phyloP scores from a whole-genome alignment of 2,797 vertebrate species.

The Hylomyscus alleni region DNA sequence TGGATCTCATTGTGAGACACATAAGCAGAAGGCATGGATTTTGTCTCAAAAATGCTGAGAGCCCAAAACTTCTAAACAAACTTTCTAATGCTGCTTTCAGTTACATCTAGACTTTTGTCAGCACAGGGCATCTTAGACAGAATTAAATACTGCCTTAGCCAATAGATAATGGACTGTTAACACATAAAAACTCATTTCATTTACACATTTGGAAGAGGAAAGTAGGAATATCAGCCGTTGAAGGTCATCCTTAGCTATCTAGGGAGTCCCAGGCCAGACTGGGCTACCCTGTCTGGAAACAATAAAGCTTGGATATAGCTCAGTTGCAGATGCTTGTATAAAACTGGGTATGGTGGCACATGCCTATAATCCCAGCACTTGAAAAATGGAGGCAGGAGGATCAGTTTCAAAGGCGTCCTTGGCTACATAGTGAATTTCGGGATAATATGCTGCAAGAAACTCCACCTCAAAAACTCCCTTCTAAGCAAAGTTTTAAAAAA shows the following conservation, averaged over 20 bases:
- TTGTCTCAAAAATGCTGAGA: neutral
- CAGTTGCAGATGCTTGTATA: neutral
- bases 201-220: neutral
- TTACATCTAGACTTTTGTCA: constrained; percentile 22
- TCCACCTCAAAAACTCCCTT: neutral
- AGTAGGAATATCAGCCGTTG: neutral
- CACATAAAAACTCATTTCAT: neutral
- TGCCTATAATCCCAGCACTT: neutral
- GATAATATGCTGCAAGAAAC: neutral
- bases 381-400: neutral
- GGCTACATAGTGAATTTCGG: neutral
- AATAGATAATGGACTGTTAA: neutral
- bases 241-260: neutral
- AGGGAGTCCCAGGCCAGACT: neutral
- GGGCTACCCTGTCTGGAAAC: neutral
- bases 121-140: neutral
- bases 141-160: neutral
- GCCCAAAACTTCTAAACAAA: neutral
- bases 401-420: neutral
- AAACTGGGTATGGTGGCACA: neutral
- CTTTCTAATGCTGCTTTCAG: neutral
- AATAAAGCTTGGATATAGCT: neutral
- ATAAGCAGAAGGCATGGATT: neutral
- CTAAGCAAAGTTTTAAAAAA: constrained; percentile 44
- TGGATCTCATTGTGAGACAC: neutral